Evolutionary conservation across 53 echinoderm and acorn worm species (phyloP).

Genomic region (Luidia sarsii): DNA sequence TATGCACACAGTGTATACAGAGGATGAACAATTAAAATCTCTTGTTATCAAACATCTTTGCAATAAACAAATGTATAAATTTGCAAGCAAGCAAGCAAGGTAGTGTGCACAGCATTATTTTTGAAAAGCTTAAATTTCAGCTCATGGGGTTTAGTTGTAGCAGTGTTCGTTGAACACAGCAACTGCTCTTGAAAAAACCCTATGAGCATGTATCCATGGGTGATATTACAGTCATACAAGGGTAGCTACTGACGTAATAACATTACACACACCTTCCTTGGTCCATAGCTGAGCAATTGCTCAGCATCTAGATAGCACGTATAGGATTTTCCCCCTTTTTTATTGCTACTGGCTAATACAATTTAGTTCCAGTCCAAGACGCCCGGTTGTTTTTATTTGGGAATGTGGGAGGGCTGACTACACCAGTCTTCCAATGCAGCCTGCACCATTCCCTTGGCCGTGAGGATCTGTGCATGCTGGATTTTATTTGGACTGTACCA

Average conservation of each 20-base stretch:
- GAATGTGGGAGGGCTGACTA: slow-evolving; percentile 2
- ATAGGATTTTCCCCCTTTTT: neutral
- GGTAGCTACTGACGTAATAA: slow-evolving; percentile 41
- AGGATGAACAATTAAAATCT: no score
- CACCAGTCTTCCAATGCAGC: neutral
- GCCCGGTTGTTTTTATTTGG: slow-evolving; percentile 7
- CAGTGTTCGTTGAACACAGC: slow-evolving; percentile 24
- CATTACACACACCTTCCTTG: slow-evolving; percentile 52
- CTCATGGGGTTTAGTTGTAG: no score
- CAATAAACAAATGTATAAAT: no score
- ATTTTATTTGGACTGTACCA: neutral
- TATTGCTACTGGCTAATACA: slow-evolving; percentile 30
- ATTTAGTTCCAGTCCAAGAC: slow-evolving; percentile 22
- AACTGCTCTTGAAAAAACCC: slow-evolving; percentile 10
- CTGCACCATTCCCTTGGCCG: no score
- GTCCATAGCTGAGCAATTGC: neutral
- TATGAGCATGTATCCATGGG: slow-evolving; percentile 29
- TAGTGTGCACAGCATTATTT: no score
- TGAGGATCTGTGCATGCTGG: no score
- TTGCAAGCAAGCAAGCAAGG: no score
- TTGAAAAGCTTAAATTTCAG: no score
- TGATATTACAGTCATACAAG: slow-evolving; percentile 37
- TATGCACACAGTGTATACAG: no score
- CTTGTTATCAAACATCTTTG: no score
- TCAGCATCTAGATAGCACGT: no score